A percentile compares a stretch with the other conserved stretches of the same genome.
Evolutionary conservation across 2,113 vertebrate genomes (phyloP).

Genomic region (Cariama cristata): DNA sequence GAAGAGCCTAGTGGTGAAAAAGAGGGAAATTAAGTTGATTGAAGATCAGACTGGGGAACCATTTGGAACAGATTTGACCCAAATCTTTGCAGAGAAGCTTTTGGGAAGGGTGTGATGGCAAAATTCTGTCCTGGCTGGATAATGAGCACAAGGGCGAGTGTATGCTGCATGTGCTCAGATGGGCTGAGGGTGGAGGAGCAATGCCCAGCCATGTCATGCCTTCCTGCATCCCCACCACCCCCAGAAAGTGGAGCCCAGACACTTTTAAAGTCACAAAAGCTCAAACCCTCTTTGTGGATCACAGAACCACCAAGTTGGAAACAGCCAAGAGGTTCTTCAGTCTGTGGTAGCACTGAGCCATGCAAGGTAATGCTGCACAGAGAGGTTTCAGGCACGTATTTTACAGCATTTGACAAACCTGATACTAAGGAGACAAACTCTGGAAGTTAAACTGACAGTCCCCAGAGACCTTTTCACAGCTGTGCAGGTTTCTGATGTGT

Average conservation of each 20-base stretch:
- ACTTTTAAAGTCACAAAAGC: background rate
- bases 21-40: background rate
- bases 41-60: background rate
- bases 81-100: background rate
- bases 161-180: background rate
- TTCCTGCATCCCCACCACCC: background rate
- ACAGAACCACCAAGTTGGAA: background rate
- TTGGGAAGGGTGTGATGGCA: background rate
- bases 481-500: background rate
- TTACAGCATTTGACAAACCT: background rate
- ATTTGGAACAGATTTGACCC: background rate
- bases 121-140: background rate
- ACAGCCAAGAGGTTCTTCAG: background rate
- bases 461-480: background rate
- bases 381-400: background rate
- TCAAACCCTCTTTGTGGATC: background rate
- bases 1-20: background rate
- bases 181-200: background rate
- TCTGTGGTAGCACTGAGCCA: background rate
- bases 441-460: background rate
- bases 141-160: background rate
- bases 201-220: background rate
- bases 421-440: background rate
- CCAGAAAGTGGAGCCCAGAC: background rate
- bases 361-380: background rate